Evolutionary conservation across 2,113 vertebrate species (phyloP).

Genomic region (Accipiter virgatus): DNA sequence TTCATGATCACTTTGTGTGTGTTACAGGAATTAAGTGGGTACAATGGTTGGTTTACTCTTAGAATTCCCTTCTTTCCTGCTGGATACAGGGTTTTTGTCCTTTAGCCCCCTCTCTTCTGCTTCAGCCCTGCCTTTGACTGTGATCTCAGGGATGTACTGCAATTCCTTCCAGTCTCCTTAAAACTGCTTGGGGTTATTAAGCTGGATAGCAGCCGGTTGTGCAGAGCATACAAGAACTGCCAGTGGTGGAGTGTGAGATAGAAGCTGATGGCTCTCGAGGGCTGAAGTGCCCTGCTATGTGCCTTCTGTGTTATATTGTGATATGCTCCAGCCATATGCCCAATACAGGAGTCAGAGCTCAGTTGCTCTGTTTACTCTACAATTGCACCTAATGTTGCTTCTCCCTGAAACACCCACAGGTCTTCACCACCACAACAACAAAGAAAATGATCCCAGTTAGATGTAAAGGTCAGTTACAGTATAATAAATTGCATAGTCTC

Average conservation of each 20-base stretch:
- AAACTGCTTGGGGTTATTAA: not conserved
- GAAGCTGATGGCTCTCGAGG: not conserved
- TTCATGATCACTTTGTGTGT: not conserved
- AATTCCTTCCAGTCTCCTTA: not conserved
- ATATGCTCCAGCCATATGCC: not conserved
- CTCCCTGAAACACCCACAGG: not conserved
- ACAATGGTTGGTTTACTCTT: not conserved
- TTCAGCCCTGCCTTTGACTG: not conserved
- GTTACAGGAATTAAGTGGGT: not conserved
- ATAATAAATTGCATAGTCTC: not conserved
- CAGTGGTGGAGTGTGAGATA: not conserved
- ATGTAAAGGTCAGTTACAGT: not conserved
- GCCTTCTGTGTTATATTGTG: not conserved
- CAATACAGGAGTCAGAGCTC: not conserved
- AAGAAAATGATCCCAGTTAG: not conserved
- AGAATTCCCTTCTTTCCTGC: not conserved
- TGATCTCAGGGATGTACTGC: not conserved
- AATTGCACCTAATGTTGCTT: not conserved
- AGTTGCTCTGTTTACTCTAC: not conserved
- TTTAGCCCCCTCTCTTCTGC: not conserved
- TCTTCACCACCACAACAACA: not conserved
- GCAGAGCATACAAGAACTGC: not conserved
- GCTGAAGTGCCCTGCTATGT: not conserved
- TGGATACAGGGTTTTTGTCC: not conserved
- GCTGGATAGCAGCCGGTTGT: not conserved